Evolutionary conservation across 2,113 vertebrate species (phyloP).

Genomic region (Leucopsar rothschildi): DNA sequence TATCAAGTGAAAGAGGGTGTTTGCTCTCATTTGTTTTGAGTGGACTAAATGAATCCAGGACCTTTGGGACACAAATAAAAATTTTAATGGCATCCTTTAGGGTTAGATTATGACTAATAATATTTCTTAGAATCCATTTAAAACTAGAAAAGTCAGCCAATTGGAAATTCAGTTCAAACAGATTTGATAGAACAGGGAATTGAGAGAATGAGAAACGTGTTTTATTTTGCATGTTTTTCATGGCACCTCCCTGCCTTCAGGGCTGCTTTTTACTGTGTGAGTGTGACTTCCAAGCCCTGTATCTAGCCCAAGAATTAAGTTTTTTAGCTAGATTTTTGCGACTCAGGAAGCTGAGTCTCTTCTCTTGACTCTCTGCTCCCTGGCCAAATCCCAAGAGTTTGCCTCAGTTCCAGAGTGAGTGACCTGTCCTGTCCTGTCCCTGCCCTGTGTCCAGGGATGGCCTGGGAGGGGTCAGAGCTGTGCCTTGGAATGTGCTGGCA

Average conservation of each 20-base stretch:
- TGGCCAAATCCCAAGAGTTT: background rate
- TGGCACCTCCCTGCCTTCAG: background rate
- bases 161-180: background rate
- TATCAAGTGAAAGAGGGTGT: conserved; percentile 11
- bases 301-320: background rate
- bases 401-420: background rate
- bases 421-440: background rate
- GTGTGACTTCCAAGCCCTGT: background rate
- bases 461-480: background rate
- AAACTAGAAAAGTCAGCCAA: background rate
- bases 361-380: background rate
- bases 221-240: background rate
- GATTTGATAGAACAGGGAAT: background rate
- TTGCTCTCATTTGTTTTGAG: conserved; percentile 19
- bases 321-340: background rate
- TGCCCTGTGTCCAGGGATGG: background rate
- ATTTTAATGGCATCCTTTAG: conserved; percentile 34
- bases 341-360: background rate
- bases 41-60: conserved; percentile 18
- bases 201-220: background rate
- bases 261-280: background rate
- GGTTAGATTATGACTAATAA: conserved; percentile 44
- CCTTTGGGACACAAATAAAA: conserved; percentile 8
- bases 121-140: conserved; percentile 55
- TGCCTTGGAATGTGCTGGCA: background rate